Conservation (phyloP, 2,888 invertebrate species). For the Falcaria lacertinaria region DNA sequence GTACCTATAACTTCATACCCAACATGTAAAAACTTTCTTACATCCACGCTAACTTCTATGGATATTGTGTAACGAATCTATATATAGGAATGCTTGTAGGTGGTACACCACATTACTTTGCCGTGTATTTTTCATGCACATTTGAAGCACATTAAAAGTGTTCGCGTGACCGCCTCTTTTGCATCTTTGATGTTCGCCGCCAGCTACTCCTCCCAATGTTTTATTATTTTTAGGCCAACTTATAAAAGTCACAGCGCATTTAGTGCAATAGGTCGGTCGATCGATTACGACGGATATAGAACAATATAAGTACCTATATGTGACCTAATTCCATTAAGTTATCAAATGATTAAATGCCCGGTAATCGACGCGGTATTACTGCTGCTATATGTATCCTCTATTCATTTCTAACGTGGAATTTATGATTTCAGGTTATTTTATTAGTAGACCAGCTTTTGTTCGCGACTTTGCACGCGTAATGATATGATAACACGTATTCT, state of each 20-base stretch:
- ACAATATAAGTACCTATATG: slow-evolving; percentile 19
- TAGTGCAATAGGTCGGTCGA: slow-evolving; percentile 57
- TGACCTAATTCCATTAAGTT: slow-evolving; percentile 33
- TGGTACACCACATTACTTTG: slow-evolving; percentile 10
- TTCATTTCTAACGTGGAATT: slow-evolving; percentile 2
- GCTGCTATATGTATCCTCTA: too few relatives aligned
- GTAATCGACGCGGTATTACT: neutral
- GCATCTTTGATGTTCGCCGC: slow-evolving; percentile 56
- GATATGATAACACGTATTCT: too few relatives aligned
- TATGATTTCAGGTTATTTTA: neutral
- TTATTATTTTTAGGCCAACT: slow-evolving; percentile 67
- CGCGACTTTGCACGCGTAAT: too few relatives aligned
- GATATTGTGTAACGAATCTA: too few relatives aligned
- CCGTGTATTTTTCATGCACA: slow-evolving; percentile 11
- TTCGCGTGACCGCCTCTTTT: slow-evolving; percentile 48
- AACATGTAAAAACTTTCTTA: too few relatives aligned
- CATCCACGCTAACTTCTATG: too few relatives aligned
- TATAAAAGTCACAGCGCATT: slow-evolving; percentile 43
- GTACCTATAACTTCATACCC: too few relatives aligned
- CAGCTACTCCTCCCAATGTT: slow-evolving; percentile 41
- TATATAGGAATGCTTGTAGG: too few relatives aligned
- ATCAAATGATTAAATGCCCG: slow-evolving; percentile 7
- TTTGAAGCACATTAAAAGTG: slow-evolving; percentile 4
- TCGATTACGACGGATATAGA: slow-evolving; percentile 36
- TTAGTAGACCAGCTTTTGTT: too few relatives aligned